phyloP scores from a whole-genome alignment of 1,140 invertebrate species.

The Muscidifurax raptorellus region DNA sequence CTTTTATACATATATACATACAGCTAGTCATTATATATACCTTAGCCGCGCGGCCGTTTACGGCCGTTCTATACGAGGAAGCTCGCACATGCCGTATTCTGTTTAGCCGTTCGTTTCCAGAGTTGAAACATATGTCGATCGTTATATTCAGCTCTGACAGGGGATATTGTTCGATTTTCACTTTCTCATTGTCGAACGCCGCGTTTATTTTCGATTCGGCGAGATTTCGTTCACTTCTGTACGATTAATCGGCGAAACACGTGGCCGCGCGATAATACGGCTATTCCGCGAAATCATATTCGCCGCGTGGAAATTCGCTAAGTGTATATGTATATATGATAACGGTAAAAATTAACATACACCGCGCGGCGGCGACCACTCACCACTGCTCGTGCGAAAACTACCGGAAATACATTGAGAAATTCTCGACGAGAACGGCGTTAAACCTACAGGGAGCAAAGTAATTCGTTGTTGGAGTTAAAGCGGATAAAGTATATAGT shows the following conservation, averaged over 20 bases:
- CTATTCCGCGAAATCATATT: neutral
- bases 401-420: neutral
- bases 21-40: neutral
- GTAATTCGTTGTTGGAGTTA: slow-evolving; percentile 26
- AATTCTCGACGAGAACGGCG: neutral
- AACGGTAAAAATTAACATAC: slow-evolving; percentile 37
- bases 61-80: neutral
- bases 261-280: too few relatives aligned
- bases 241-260: neutral
- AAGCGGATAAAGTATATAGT: too few relatives aligned
- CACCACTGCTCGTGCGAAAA: neutral
- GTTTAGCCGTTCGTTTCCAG: neutral
- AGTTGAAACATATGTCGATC: neutral
- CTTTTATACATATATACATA: neutral
- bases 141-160: neutral
- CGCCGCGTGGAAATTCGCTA: neutral
- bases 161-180: neutral
- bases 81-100: neutral
- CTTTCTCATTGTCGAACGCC: neutral
- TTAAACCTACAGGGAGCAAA: neutral
- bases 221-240: neutral
- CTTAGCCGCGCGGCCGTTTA: neutral
- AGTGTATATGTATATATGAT: too few relatives aligned
- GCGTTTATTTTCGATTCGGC: too few relatives aligned
- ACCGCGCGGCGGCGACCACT: neutral